Percentiles rank a stretch among this genome's conserved stretches.
These are phyloP conservation scores for Promerops cafer DNA, from an alignment of 2,113 vertebrate species.

Conservation along the genomic window DNA sequence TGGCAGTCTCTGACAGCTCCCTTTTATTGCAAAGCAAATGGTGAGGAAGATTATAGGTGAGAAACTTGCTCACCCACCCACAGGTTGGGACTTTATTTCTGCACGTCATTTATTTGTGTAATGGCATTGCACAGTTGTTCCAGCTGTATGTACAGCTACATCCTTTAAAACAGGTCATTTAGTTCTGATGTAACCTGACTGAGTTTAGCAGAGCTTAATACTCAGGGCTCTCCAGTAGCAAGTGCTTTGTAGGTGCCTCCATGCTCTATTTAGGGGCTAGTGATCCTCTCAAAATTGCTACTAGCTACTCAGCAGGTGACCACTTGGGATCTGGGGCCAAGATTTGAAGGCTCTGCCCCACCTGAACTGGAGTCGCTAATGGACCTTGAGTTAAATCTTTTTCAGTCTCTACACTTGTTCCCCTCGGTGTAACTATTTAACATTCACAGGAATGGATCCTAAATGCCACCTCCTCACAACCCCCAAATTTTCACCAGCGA, in stretches of 20 bases:
- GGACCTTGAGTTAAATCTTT: background rate
- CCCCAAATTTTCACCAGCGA: background rate
- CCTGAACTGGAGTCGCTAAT: background rate
- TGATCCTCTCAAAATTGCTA: background rate
- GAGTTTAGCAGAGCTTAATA: background rate
- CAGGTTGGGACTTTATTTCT: background rate
- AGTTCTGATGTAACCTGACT: background rate
- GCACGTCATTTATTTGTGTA: background rate
- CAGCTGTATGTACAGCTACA: background rate
- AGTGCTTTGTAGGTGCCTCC: background rate
- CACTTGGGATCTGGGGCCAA: background rate
- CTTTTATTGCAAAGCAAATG: background rate
- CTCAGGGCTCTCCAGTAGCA: background rate
- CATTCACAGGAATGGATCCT: background rate
- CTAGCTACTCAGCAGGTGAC: background rate
- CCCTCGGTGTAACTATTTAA: background rate
- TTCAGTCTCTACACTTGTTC: background rate
- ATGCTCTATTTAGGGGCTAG: background rate
- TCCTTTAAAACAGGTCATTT: background rate
- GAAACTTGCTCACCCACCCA: background rate
- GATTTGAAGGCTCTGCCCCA: background rate
- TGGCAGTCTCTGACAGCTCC: background rate
- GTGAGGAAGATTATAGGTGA: background rate
- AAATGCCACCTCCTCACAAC: background rate
- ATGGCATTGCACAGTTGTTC: background rate